phyloP scores from a whole-genome alignment of 1,140 invertebrate genomes.

The Cherax quadricarinatus region DNA sequence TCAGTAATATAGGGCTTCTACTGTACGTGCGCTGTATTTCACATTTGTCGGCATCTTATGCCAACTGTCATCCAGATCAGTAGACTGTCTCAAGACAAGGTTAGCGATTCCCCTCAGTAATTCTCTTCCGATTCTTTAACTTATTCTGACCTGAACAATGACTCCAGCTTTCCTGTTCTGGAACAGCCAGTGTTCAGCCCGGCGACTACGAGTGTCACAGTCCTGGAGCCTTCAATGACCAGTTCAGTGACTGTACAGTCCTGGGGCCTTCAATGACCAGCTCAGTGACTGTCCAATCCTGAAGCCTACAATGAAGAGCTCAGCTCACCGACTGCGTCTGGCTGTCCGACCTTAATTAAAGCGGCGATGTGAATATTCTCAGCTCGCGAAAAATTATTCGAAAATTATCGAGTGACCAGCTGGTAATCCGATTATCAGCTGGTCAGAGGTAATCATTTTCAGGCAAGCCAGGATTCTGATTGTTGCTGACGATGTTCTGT shows the following conservation, averaged over 20 bases:
- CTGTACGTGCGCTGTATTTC: no score
- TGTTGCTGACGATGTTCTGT: background rate
- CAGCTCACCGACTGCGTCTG: no score
- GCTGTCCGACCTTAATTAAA: background rate
- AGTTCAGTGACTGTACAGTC: background rate
- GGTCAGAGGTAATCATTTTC: constrained; percentile 26
- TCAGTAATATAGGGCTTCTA: no score
- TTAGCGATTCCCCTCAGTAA: no score
- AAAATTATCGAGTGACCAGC: constrained; percentile 41
- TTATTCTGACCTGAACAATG: no score
- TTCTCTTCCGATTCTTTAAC: no score
- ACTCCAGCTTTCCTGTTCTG: no score
- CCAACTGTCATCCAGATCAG: no score
- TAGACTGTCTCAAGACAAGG: no score
- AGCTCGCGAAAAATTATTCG: background rate
- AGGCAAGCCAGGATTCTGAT: background rate
- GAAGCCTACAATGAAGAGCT: background rate
- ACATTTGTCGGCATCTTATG: no score
- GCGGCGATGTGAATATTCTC: background rate
- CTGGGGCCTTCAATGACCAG: background rate
- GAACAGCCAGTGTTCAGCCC: no score
- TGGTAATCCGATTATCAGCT: constrained; percentile 42
- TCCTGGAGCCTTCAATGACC: background rate
- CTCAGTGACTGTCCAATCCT: background rate
- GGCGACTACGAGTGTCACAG: no score